Percentiles rank a stretch among this genome's conserved stretches.
Conservation (phyloP, 1,140 invertebrate species). For the Whitmania pigra region DNA sequence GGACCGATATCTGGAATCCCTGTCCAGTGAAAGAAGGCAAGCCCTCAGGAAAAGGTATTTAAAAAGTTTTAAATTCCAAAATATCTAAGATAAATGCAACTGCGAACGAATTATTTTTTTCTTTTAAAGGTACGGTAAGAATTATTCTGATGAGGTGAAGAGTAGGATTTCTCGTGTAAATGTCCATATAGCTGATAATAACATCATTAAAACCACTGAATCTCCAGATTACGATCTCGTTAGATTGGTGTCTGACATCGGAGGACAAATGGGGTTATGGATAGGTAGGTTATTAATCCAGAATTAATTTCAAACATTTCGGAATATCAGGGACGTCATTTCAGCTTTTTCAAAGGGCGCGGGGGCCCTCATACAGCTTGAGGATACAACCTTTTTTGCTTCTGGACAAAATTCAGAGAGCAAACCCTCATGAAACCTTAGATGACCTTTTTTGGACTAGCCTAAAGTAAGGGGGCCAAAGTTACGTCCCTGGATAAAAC, state of each 20-base stretch:
- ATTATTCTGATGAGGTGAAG: constrained; percentile 15
- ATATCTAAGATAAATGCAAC: background rate
- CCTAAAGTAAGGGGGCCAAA: no score
- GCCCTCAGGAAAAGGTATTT: constrained; percentile 8
- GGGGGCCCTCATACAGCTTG: no score
- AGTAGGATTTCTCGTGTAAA: constrained; percentile 20
- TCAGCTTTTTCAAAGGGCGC: no score
- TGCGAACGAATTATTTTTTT: background rate
- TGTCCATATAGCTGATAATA: constrained; percentile 25
- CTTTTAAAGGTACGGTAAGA: constrained; percentile 6
- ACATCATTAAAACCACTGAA: constrained; percentile 26
- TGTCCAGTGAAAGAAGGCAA: background rate
- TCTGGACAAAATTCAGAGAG: no score
- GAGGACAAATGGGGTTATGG: constrained; percentile 24
- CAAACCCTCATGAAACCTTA: no score
- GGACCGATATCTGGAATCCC: constrained; percentile 14
- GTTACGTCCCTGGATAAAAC: no score
- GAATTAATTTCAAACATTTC: no score
- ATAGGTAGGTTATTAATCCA: constrained; percentile 12
- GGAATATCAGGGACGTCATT: no score
- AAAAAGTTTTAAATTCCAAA: background rate
- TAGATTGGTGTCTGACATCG: constrained; percentile 24
- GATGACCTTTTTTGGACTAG: no score
- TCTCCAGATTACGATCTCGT: constrained; percentile 24
- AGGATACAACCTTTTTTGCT: no score